A percentile compares a stretch with the other conserved stretches of the same genome.
These are phyloP conservation scores for Drosophila kokeensis DNA, from an alignment of 2,888 invertebrate species.

Conservation along the genomic window DNA sequence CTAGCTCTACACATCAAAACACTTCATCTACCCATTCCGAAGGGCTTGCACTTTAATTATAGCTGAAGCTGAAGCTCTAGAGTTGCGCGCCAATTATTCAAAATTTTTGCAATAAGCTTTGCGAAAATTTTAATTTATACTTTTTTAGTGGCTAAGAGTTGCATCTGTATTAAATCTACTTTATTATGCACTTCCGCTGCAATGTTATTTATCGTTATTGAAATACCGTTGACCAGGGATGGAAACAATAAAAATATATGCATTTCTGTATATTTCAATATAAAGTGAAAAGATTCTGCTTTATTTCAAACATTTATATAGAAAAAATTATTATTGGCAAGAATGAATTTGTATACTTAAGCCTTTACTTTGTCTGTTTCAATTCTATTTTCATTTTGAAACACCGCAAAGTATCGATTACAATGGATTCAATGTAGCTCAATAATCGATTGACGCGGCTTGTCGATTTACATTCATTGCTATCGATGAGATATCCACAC, in stretches of 20 bases:
- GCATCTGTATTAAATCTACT: constrained; percentile 19
- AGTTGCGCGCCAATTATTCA: constrained; percentile 41
- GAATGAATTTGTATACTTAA: not conserved
- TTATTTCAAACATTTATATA: not conserved
- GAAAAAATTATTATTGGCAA: not conserved
- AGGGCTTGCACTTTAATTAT: not conserved
- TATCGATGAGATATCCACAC: constrained; percentile 39
- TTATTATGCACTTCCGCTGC: not conserved
- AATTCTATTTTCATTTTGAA: not conserved
- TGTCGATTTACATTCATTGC: constrained; percentile 6
- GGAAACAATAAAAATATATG: not conserved
- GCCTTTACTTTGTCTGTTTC: too few species aligned
- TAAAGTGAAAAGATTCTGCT: not conserved
- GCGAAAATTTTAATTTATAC: constrained; percentile 8
- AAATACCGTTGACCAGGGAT: constrained; percentile 1
- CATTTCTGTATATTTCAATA: not conserved
- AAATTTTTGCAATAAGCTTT: constrained; percentile 19
- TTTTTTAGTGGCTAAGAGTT: constrained; percentile 12
- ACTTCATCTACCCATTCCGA: not conserved
- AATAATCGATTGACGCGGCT: not conserved
- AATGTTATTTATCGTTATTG: not conserved
- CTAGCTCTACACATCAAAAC: not conserved
- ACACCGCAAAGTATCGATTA: constrained; percentile 1
- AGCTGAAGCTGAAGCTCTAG: too few species aligned
- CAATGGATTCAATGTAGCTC: not conserved